Base-by-base conservation (phyloP, 2,797 vertebrate species). In the Poeciliopsis paucimaculata region DNA sequence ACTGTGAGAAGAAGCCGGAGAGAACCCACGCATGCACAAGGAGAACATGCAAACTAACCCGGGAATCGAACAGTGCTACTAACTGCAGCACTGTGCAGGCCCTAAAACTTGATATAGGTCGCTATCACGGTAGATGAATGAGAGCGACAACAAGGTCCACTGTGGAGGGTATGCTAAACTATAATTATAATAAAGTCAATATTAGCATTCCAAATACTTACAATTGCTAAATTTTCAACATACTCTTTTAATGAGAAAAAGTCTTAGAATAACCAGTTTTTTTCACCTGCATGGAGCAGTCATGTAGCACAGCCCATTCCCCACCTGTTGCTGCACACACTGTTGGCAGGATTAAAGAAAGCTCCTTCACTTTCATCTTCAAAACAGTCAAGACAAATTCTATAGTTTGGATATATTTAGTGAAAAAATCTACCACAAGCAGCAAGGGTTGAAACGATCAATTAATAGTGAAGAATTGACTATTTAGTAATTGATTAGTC, bases 111-210 rank as follows among this genome's bases (percentile, higher is more conserved):
- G 53, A 57, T 76, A 83, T 31, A 41, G 73, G 73, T 36, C 12
- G 20, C 77, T 82, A 86, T 87, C 72, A 76, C 39, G 45, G 18
- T 34, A 77, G 68, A 88, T 76, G 46, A 78, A 85, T 51, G 20
- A 49, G 34, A 41, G 36, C 71, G 70, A 80, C 68, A 45, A 82
- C 49, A 66, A 51, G 26, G 13, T 49, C 13, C 51, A 79, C 74
- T 68, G 5, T 64, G 41, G 71, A 55, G 16, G 31, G 2, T 28
- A 47, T 68, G 28, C 46, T 51, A 74, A 72, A 78, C 76, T 66
- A 73, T 45, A 26, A 77, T 79, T 49, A 8, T 64, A 82, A 84
- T 66, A 45, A 75, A 60, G 57, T 39, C 62, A 68, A 26, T 23
- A 68, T 41, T 68, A 41, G 9, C 18, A 12, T 11, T 20, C 64